Evolutionary conservation across 2,888 invertebrate species (phyloP).

Genomic region (Cephalotes varians): DNA sequence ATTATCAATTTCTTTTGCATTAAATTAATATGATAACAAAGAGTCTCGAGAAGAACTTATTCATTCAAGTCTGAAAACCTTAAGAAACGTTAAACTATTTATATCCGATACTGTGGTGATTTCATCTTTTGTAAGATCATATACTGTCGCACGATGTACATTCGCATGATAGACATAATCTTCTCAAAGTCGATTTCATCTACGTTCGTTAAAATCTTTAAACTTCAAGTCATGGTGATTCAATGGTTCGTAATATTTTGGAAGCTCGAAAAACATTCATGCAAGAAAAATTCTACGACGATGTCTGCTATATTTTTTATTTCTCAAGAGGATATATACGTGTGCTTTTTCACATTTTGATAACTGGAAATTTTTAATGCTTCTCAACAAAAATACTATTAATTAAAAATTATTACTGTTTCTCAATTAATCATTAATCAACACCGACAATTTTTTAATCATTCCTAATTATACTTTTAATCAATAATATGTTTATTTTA

Average conservation of each 20-base stretch:
- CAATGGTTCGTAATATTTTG: not conserved
- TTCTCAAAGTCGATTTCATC: not conserved
- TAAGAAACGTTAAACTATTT: constrained; percentile 16
- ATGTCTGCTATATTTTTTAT: too few relatives aligned
- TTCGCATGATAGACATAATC: not conserved
- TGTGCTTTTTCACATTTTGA: not conserved
- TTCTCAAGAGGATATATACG: too few relatives aligned
- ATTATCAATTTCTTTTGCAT: not conserved
- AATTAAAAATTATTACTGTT: not conserved
- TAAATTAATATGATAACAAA: not conserved
- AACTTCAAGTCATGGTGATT: not conserved
- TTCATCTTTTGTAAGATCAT: not conserved
- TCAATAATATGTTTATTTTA: not conserved
- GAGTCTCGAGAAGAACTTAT: not conserved
- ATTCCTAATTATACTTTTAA: not conserved
- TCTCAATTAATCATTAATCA: not conserved
- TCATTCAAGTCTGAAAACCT: not conserved
- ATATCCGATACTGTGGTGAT: constrained; percentile 11
- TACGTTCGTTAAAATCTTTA: not conserved
- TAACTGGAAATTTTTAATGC: not conserved
- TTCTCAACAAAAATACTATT: not conserved
- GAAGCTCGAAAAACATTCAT: not conserved
- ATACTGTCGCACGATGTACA: too few relatives aligned
- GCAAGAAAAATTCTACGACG: not conserved
- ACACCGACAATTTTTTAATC: not conserved